These are phyloP conservation scores for Protodeltote pygarga DNA, from an alignment of 2,888 invertebrate genomes.

Conservation along the genomic window DNA sequence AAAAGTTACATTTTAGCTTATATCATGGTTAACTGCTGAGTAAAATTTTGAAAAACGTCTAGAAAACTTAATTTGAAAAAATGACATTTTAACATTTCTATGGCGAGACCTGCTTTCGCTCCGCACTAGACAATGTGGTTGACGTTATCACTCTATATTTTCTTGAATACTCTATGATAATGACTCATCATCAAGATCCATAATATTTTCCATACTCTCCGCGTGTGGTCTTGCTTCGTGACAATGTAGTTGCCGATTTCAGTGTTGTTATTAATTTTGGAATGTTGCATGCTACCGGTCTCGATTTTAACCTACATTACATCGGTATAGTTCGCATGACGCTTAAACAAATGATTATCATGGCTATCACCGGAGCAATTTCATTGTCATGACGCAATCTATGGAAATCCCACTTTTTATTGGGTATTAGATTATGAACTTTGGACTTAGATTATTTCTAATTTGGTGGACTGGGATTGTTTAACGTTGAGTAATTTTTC, in stretches of 20 bases:
- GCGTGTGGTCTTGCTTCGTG: slow-evolving; percentile 83
- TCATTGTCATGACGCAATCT: slow-evolving; percentile 86
- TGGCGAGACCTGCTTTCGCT: too few relatives aligned
- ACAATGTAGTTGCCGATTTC: slow-evolving; percentile 85
- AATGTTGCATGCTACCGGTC: slow-evolving; percentile 82
- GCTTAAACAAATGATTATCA: slow-evolving; percentile 77
- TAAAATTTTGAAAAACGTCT: too few relatives aligned
- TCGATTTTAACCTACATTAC: slow-evolving; percentile 40
- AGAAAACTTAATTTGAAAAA: too few relatives aligned
- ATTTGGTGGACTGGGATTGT: slow-evolving; percentile 11
- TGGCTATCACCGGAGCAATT: slow-evolving; percentile 83
- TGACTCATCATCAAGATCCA: slow-evolving; percentile 54
- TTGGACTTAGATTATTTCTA: slow-evolving; percentile 12
- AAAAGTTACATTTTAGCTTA: too few relatives aligned
- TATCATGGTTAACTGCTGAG: too few relatives aligned
- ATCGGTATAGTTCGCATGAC: slow-evolving; percentile 76
- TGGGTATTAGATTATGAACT: too few relatives aligned
- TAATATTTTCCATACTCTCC: slow-evolving; percentile 50
- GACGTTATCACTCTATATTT: neutral
- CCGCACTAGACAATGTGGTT: too few relatives aligned
- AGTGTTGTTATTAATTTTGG: slow-evolving; percentile 76
- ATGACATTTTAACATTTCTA: too few relatives aligned
- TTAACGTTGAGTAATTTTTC: neutral
- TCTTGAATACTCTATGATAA: neutral
- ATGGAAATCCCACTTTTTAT: slow-evolving; percentile 72